Percentiles rank a stretch among this genome's conserved stretches.
These are phyloP conservation scores for Sandelia bainsii DNA, from an alignment of 2,797 vertebrate genomes.

Conservation along the genomic window DNA sequence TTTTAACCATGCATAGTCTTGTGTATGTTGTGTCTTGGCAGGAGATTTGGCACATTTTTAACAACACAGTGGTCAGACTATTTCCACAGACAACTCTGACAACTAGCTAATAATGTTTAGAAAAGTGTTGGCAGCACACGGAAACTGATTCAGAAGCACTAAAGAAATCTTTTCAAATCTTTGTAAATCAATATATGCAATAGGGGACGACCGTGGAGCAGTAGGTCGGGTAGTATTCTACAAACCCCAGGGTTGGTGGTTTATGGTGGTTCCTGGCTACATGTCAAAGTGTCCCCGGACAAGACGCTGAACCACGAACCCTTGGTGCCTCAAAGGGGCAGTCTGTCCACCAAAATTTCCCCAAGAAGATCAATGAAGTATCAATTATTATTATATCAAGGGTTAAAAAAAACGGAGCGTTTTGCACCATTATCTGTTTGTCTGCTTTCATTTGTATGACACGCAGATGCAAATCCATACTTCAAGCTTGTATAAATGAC, in stretches of 20 bases:
- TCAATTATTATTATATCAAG: not conserved
- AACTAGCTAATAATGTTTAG: not conserved
- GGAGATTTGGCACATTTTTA: conserved; percentile 50
- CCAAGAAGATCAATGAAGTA: no score
- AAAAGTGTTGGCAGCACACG: not conserved
- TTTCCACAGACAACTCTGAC: conserved; percentile 7
- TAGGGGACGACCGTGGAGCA: no score
- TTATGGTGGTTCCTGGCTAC: no score
- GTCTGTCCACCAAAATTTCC: no score
- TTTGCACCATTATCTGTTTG: conserved; percentile 1
- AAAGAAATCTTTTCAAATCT: not conserved
- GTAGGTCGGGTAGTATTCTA: no score
- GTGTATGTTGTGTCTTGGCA: conserved; percentile 21
- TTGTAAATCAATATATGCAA: not conserved
- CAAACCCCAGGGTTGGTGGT: no score
- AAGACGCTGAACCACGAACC: no score
- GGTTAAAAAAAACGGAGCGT: not conserved
- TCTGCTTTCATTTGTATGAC: conserved; percentile 3
- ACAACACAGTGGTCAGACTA: not conserved
- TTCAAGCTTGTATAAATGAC: not conserved
- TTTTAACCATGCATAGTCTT: conserved; percentile 54
- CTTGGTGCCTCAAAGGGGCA: no score
- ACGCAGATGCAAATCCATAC: conserved; percentile 10
- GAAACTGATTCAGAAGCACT: not conserved
- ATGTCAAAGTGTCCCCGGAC: no score